Conservation (phyloP, 2,113 vertebrate genomes). For the Cebus imitator region DNA sequence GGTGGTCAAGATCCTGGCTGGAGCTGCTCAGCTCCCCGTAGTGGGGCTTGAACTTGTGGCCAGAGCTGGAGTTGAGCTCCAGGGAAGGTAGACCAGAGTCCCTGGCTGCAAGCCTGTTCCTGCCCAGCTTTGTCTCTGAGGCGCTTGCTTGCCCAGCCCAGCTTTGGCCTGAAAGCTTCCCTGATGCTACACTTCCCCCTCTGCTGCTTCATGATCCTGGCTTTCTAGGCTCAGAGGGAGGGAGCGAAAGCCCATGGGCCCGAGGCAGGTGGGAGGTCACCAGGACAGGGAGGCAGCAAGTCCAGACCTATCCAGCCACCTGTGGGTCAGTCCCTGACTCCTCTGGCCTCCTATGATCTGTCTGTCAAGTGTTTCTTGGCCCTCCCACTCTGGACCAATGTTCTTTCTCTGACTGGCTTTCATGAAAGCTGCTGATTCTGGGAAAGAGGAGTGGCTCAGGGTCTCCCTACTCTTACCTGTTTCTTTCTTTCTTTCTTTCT, state of each 20-base stretch:
- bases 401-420: not conserved
- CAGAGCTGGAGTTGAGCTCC: not conserved
- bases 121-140: not conserved
- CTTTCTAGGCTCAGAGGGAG: not conserved
- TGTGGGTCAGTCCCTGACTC: not conserved
- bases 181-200: not conserved
- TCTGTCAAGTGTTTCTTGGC: not conserved
- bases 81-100: not conserved
- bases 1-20: not conserved
- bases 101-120: conserved; percentile 68
- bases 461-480: not conserved
- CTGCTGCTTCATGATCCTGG: not conserved
- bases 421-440: not conserved
- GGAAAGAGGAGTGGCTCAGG: not conserved
- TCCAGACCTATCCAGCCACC: not conserved
- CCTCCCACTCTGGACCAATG: not conserved
- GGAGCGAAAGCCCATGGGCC: not conserved
- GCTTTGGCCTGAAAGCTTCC: not conserved
- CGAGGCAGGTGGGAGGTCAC: not conserved
- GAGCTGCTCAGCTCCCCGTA: not conserved
- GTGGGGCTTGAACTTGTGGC: fast-evolving
- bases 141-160: not conserved
- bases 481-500: too few species aligned
- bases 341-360: not conserved
- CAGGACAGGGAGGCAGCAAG: not conserved